These are phyloP conservation scores for Ectropis crepuscularia DNA, from an alignment of 2,888 invertebrate genomes.

Conservation along the genomic window DNA sequence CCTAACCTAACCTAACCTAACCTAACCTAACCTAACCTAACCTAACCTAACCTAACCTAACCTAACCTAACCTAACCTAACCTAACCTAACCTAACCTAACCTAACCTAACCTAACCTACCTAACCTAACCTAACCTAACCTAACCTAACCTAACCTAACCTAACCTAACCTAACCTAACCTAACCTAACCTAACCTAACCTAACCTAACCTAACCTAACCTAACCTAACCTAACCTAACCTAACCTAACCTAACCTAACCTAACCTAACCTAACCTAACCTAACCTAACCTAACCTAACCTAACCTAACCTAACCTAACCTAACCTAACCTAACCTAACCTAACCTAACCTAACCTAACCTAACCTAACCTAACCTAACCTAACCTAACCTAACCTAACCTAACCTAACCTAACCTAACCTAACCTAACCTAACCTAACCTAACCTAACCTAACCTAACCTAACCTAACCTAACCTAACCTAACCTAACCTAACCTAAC, in stretches of 20 bases:
- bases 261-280: slow-evolving; percentile 36
- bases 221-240: slow-evolving; percentile 40
- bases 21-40: slow-evolving; percentile 27
- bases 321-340: slow-evolving; percentile 40
- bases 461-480: slow-evolving; percentile 32
- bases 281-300: slow-evolving; percentile 34
- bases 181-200: slow-evolving; percentile 32
- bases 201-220: slow-evolving; percentile 40
- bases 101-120: slow-evolving; percentile 12
- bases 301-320: slow-evolving; percentile 37
- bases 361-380: slow-evolving; percentile 35
- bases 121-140: slow-evolving; percentile 19
- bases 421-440: slow-evolving; percentile 36
- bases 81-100: slow-evolving; percentile 13
- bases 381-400: slow-evolving; percentile 39
- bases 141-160: slow-evolving; percentile 17
- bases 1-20: slow-evolving; percentile 27
- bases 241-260: slow-evolving; percentile 39
- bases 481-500: slow-evolving; percentile 36
- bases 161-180: slow-evolving; percentile 19
- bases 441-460: slow-evolving; percentile 33
- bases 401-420: slow-evolving; percentile 37
- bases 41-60: slow-evolving; percentile 21
- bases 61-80: slow-evolving; percentile 21
- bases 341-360: slow-evolving; percentile 42